Evolutionary conservation across 1,140 invertebrate species (phyloP).

Genomic region (Drosophila nigromelanica): DNA sequence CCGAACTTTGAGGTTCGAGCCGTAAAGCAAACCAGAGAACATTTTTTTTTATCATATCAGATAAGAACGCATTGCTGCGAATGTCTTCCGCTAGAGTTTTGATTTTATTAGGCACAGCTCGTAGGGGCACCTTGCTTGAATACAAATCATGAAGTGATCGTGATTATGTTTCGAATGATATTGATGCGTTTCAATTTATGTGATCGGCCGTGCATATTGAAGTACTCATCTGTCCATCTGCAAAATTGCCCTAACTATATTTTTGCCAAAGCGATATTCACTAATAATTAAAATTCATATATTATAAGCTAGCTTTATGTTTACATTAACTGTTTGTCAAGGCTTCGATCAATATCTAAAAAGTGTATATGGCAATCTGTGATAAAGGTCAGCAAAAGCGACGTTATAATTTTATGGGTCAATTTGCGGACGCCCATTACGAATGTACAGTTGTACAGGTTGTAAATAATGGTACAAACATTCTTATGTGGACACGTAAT

Average conservation of each 20-base stretch:
- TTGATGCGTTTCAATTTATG: slow-evolving; percentile 1
- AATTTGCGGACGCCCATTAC: slow-evolving; percentile 67
- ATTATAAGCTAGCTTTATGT: too few species aligned
- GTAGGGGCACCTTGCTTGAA: slow-evolving; percentile 14
- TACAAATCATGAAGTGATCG: slow-evolving; percentile 28
- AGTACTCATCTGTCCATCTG: not conserved
- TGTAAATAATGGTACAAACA: slow-evolving; percentile 10
- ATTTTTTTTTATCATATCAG: not conserved
- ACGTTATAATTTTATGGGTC: slow-evolving; percentile 62
- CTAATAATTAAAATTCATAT: not conserved
- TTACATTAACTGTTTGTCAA: too few species aligned
- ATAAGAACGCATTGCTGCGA: slow-evolving; percentile 6
- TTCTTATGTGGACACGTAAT: slow-evolving; percentile 20
- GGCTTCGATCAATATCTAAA: not conserved
- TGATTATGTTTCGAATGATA: slow-evolving; percentile 22
- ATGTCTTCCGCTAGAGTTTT: slow-evolving; percentile 7
- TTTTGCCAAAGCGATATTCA: too few species aligned
- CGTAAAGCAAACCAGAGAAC: too few species aligned
- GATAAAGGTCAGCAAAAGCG: slow-evolving; percentile 26
- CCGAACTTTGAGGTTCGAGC: too few species aligned
- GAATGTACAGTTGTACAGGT: slow-evolving; percentile 31
- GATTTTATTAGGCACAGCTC: not conserved
- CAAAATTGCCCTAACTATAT: not conserved
- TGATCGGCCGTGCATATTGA: slow-evolving; percentile 7
- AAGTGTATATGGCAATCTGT: not conserved